A percentile compares a stretch with the other conserved stretches of the same genome.
Evolutionary conservation across 2,113 vertebrate species (phyloP).

Genomic region (Narcine bancroftii): DNA sequence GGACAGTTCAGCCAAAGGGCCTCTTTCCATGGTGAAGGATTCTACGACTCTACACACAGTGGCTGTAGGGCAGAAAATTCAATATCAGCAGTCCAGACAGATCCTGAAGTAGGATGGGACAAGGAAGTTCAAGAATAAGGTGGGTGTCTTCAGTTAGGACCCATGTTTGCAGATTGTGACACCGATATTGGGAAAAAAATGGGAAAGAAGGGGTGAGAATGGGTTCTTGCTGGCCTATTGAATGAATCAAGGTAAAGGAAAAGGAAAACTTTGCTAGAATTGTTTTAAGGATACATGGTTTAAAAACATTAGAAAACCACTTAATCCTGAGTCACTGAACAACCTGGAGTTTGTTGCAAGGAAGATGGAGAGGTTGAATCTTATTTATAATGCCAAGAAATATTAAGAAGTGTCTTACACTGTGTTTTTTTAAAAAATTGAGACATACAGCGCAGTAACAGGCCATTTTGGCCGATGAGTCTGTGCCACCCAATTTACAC

Average conservation of each 20-base stretch:
- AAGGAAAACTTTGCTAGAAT: background rate
- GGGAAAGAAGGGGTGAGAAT: background rate
- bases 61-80: no score
- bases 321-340: background rate
- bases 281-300: background rate
- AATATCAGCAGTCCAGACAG: no score
- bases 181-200: background rate
- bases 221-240: background rate
- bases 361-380: background rate
- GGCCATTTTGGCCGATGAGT: no score
- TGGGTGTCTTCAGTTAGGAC: background rate
- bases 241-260: background rate
- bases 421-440: no score
- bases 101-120: no score
- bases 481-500: no score
- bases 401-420: background rate
- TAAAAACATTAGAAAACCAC: background rate
- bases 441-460: no score
- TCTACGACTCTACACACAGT: no score
- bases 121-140: no score
- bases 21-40: no score
- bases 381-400: background rate
- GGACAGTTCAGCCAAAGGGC: no score
- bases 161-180: background rate
- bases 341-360: background rate